Evolutionary conservation across 2,888 invertebrate genomes (phyloP).

Genomic region (Pristionchus fissidentatus): DNA sequence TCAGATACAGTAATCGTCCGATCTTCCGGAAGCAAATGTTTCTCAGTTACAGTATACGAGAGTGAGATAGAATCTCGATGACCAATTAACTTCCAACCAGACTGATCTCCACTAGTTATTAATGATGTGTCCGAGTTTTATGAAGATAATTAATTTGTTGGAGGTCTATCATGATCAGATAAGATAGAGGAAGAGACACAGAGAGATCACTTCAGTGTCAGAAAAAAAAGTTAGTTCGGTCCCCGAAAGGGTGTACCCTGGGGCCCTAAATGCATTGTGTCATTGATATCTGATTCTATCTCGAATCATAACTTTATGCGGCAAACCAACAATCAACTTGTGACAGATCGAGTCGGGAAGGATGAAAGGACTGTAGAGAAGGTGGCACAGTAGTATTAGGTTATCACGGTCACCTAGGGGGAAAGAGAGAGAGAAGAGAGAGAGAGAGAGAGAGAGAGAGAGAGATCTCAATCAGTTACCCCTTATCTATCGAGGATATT

Average conservation of each 20-base stretch:
- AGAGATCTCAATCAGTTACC: background rate
- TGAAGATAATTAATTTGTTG: constrained; percentile 21
- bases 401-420: constrained; percentile 15
- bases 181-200: background rate
- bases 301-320: background rate
- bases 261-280: background rate
- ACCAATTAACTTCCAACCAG: constrained; percentile 10
- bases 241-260: background rate
- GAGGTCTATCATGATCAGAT: background rate
- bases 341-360: background rate
- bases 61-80: background rate
- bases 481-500: constrained; percentile 32
- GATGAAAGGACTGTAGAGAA: background rate
- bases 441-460: background rate
- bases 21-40: too few relatives aligned
- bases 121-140: constrained; percentile 8
- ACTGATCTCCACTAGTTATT: constrained; percentile 2
- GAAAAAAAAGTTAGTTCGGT: too few relatives aligned
- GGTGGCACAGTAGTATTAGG: background rate
- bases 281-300: too few relatives aligned
- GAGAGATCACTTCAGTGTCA: too few relatives aligned
- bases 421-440: background rate
- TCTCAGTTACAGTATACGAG: constrained; percentile 15
- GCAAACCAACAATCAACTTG: constrained; percentile 30
- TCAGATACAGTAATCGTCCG: too few relatives aligned